phyloP scores from a whole-genome alignment of 2,113 vertebrate genomes.

The Dascyllus trimaculatus region DNA sequence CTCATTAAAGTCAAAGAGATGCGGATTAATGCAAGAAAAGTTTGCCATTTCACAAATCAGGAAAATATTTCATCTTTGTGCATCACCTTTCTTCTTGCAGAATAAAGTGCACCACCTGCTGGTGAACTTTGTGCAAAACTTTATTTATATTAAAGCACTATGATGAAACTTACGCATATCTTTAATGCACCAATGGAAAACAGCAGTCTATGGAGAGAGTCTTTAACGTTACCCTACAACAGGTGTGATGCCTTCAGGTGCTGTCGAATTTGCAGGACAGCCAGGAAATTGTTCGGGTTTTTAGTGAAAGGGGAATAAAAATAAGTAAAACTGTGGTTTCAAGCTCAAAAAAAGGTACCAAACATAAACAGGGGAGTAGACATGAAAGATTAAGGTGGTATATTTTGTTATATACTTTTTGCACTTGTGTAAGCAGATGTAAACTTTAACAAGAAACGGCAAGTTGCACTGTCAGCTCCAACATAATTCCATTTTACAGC shows the following conservation, averaged over 20 bases:
- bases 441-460: not conserved
- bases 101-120: conserved; percentile 62
- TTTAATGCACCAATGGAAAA: not conserved
- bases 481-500: not conserved
- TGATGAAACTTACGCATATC: not conserved
- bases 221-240: too few relatives aligned
- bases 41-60: not conserved
- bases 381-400: too few relatives aligned
- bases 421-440: not conserved
- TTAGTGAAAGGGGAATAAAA: not conserved
- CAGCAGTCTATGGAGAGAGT: too few relatives aligned
- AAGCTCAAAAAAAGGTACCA: too few relatives aligned
- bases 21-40: not conserved
- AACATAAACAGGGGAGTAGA: too few relatives aligned
- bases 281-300: not conserved
- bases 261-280: not conserved
- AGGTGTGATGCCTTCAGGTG: not conserved
- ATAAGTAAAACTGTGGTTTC: not conserved
- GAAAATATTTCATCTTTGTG: not conserved
- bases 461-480: not conserved
- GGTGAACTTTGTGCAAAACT: conserved; percentile 30
- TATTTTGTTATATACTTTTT: too few relatives aligned
- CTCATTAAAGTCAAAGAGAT: not conserved
- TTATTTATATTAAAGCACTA: not conserved
- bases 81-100: not conserved